phyloP scores from a whole-genome alignment of 64 coral and sea anemone species.

The Astreopora myriophthalma region DNA sequence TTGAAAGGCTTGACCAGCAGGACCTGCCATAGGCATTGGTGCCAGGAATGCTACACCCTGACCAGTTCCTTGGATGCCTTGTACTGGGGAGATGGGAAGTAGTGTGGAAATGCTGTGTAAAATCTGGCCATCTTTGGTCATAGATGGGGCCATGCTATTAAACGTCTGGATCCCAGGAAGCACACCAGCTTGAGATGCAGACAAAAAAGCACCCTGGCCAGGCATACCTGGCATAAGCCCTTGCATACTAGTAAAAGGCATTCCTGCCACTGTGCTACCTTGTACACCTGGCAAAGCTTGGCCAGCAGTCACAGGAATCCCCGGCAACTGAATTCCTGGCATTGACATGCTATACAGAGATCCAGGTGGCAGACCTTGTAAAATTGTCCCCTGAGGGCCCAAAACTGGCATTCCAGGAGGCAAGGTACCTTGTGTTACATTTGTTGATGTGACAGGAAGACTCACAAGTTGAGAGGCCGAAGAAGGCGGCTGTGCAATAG shows the following conservation, averaged over 20 bases:
- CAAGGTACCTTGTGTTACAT: slow-evolving; percentile 56
- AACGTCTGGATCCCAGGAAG: slow-evolving; percentile 68
- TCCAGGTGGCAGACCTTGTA: slow-evolving; percentile 69
- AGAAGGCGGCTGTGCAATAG: background rate
- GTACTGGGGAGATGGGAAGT: slow-evolving; percentile 80
- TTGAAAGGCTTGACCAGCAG: slow-evolving; percentile 60
- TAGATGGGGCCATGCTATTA: slow-evolving; percentile 65
- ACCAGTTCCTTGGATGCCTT: slow-evolving; percentile 62
- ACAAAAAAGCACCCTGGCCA: slow-evolving; percentile 50
- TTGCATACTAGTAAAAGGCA: slow-evolving; percentile 52
- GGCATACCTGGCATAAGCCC: slow-evolving; percentile 60
- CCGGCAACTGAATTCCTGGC: slow-evolving; percentile 84
- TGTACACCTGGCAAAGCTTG: slow-evolving; percentile 48
- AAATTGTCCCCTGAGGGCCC: slow-evolving; percentile 58
- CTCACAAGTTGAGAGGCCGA: background rate
- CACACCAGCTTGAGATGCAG: slow-evolving; percentile 26
- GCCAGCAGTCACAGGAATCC: slow-evolving; percentile 57
- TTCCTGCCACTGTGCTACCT: slow-evolving; percentile 37
- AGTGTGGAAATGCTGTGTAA: slow-evolving; percentile 87
- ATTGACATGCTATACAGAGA: slow-evolving; percentile 78
- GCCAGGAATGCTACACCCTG: slow-evolving; percentile 85
- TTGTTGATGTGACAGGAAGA: slow-evolving; percentile 56
- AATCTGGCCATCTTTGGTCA: slow-evolving; percentile 88
- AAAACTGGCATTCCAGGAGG: slow-evolving; percentile 19
- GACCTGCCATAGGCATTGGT: slow-evolving; percentile 68